A percentile compares a stretch with the other conserved stretches of the same genome.
phyloP scores from a whole-genome alignment of 2,797 vertebrate species.

The Manis crassicaudata region DNA sequence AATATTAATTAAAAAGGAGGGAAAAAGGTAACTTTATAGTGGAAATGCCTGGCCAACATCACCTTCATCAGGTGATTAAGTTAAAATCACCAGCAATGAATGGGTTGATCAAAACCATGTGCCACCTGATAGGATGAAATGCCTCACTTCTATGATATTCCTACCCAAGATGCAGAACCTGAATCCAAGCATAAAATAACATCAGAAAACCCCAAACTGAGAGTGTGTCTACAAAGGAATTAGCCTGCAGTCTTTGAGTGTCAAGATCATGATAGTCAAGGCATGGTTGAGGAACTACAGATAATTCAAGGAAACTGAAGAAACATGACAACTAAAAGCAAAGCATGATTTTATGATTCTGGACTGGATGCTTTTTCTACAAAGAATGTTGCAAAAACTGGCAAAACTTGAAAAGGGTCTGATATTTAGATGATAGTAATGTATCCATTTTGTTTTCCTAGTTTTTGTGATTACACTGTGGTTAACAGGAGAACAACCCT shows the following conservation, averaged over 20 bases:
- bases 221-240: not conserved
- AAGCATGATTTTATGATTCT: not conserved
- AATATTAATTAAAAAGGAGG: not conserved
- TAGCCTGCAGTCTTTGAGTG: not conserved
- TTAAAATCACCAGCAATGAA: not conserved
- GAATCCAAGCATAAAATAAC: not conserved
- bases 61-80: not conserved
- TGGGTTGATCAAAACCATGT: not conserved
- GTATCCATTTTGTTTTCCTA: not conserved
- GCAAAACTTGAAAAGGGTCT: not conserved
- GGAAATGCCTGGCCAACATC: not conserved
- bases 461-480: not conserved
- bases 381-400: not conserved
- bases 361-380: not conserved
- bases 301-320: not conserved
- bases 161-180: not conserved
- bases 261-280: not conserved
- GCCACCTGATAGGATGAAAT: not conserved
- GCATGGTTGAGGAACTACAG: not conserved
- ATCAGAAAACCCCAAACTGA: not conserved
- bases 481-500: not conserved
- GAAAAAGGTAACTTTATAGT: not conserved
- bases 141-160: not conserved
- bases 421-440: not conserved
- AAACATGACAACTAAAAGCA: not conserved